These are phyloP conservation scores for Passerculus sandwichensis DNA, from an alignment of 2,797 vertebrate genomes.

Conservation along the genomic window DNA sequence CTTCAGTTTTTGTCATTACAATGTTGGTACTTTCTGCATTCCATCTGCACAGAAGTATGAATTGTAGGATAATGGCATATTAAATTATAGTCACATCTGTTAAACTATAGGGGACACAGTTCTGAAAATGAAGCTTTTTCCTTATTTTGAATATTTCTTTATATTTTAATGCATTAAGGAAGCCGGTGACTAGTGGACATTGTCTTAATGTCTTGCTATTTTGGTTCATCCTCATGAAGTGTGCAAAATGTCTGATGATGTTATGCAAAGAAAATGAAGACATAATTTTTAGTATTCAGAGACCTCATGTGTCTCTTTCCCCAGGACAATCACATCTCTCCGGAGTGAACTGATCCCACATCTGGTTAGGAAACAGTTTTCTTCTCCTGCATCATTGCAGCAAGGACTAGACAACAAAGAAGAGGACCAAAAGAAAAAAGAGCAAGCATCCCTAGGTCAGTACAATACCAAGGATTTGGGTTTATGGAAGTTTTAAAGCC, in stretches of 20 bases:
- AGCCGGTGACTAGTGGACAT: background rate
- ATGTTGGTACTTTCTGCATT: background rate
- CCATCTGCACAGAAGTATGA: background rate
- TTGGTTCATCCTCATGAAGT: slow-evolving; percentile 1
- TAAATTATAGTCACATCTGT: background rate
- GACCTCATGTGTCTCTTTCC: slow-evolving; percentile 42
- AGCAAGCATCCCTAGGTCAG: slow-evolving; percentile 81
- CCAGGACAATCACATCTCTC: slow-evolving; percentile 92
- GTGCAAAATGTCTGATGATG: background rate
- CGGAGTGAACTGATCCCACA: slow-evolving; percentile 93
- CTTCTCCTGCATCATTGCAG: slow-evolving; percentile 75
- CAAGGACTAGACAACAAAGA: slow-evolving; percentile 75
- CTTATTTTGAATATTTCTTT: background rate
- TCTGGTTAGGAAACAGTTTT: slow-evolving; percentile 94
- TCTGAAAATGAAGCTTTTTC: background rate
- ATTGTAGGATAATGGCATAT: background rate
- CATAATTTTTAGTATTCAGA: background rate
- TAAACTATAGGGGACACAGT: background rate
- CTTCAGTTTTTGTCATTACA: background rate
- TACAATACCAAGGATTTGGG: background rate
- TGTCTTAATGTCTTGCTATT: background rate
- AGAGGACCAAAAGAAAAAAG: slow-evolving; percentile 82
- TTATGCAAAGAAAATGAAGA: background rate
- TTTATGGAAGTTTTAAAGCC: background rate
- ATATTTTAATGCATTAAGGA: background rate